Evolutionary conservation across 2,113 vertebrate species (phyloP).

Genomic region (Syrrhaptes paradoxus): DNA sequence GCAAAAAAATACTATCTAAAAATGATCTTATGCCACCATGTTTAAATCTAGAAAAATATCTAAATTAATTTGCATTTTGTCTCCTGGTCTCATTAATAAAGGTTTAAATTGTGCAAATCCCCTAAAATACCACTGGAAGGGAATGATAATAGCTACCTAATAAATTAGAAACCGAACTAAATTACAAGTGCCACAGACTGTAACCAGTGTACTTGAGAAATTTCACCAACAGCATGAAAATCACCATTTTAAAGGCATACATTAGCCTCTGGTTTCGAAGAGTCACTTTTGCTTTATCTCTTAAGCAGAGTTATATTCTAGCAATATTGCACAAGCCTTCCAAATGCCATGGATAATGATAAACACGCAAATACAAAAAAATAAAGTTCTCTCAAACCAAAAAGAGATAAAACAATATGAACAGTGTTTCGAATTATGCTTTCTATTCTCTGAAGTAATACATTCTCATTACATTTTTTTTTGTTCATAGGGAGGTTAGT

Average conservation of each 20-base stretch:
- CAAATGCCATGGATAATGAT: neutral
- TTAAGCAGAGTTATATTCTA: neutral
- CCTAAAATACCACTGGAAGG: neutral
- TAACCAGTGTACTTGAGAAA: neutral
- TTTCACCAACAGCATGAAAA: neutral
- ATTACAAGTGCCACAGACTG: neutral
- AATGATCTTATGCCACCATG: neutral
- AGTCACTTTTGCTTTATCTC: neutral
- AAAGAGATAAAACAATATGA: neutral
- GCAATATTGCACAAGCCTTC: neutral
- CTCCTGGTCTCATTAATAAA: neutral
- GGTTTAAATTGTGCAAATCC: neutral
- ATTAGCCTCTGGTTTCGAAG: neutral
- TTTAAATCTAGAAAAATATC: neutral
- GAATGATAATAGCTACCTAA: neutral
- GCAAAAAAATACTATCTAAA: neutral
- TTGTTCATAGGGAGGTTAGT: neutral
- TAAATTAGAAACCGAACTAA: neutral
- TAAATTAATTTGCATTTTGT: neutral
- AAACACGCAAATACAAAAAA: neutral
- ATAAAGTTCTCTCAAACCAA: neutral
- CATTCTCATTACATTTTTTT: neutral
- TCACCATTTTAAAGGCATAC: neutral
- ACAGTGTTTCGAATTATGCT: neutral
- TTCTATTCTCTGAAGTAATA: neutral